Conservation (phyloP, 2,888 invertebrate genomes). For the Hemistola chrysoprasaria region DNA sequence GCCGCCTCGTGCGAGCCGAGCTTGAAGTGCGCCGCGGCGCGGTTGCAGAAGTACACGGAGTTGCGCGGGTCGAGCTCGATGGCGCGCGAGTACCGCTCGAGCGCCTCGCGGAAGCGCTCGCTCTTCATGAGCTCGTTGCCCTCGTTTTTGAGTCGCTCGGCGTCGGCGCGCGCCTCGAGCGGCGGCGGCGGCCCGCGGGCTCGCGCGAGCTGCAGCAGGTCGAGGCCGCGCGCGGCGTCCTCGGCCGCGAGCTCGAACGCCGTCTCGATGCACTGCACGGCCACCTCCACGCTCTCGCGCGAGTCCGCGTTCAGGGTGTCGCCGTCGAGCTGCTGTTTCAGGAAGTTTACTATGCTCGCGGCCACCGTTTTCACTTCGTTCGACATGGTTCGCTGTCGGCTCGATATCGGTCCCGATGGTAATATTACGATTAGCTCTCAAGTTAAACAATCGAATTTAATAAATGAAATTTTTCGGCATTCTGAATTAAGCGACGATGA, state of each 20-base stretch:
- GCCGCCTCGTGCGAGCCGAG: conserved; percentile 92
- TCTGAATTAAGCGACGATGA: too few relatives aligned
- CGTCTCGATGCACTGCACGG: conserved; percentile 96
- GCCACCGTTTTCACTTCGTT: conserved; percentile 70
- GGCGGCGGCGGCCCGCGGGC: conserved; percentile 40
- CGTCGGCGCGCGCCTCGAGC: conserved; percentile 77
- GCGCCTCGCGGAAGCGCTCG: conserved; percentile 90
- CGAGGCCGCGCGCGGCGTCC: conserved; percentile 59
- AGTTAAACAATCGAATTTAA: too few relatives aligned
- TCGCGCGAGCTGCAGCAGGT: conserved; percentile 58
- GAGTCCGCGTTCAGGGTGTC: conserved; percentile 65
- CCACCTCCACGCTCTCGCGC: conserved; percentile 94
- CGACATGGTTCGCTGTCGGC: conserved; percentile 46
- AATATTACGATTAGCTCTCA: too few relatives aligned
- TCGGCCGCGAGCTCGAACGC: conserved; percentile 88
- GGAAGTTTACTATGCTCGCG: conserved; percentile 81
- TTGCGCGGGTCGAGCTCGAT: conserved; percentile 93
- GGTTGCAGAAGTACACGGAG: conserved; percentile 97
- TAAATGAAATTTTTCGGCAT: too few relatives aligned
- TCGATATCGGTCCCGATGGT: too few relatives aligned
- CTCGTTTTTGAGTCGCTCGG: conserved; percentile 93
- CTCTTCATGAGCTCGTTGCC: conserved; percentile 95
- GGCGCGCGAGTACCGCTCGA: conserved; percentile 93
- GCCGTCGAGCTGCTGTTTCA: conserved; percentile 80
- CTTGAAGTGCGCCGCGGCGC: conserved; percentile 97